These are phyloP conservation scores for Scatophagus argus DNA, from an alignment of 2,113 vertebrate species.

Conservation along the genomic window DNA sequence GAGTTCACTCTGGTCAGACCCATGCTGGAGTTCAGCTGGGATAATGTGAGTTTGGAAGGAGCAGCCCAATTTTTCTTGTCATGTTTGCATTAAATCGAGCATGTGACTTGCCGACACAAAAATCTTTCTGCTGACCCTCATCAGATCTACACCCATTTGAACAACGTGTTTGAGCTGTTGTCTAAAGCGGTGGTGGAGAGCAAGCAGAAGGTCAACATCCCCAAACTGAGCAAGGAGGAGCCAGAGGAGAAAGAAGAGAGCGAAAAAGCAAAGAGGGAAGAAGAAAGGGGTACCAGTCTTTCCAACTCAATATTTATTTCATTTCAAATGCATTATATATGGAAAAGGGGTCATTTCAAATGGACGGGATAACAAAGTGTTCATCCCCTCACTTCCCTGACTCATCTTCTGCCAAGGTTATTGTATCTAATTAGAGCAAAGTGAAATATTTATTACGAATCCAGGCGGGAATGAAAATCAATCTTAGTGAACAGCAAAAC, in stretches of 20 bases:
- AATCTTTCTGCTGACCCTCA: neutral
- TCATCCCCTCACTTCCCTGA: constrained; percentile 17
- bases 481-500: neutral
- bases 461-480: neutral
- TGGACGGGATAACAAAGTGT: constrained; percentile 23
- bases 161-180: constrained; percentile 84
- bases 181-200: constrained; percentile 83
- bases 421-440: neutral
- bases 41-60: constrained; percentile 73
- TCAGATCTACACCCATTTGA: constrained; percentile 83
- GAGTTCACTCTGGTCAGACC: constrained; percentile 84
- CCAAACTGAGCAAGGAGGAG: constrained; percentile 78
- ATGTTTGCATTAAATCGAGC: neutral
- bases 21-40: constrained; percentile 87
- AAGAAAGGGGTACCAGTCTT: constrained; percentile 66
- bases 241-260: constrained; percentile 78
- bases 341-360: constrained; percentile 27
- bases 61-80: neutral
- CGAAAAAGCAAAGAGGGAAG: constrained; percentile 75
- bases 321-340: constrained; percentile 24
- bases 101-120: neutral
- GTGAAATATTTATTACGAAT: constrained; percentile 31
- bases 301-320: neutral
- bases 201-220: constrained; percentile 83
- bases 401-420: neutral